These are phyloP conservation scores for Neodon shergylaensis DNA, from an alignment of 2,113 vertebrate genomes.

Conservation along the genomic window DNA sequence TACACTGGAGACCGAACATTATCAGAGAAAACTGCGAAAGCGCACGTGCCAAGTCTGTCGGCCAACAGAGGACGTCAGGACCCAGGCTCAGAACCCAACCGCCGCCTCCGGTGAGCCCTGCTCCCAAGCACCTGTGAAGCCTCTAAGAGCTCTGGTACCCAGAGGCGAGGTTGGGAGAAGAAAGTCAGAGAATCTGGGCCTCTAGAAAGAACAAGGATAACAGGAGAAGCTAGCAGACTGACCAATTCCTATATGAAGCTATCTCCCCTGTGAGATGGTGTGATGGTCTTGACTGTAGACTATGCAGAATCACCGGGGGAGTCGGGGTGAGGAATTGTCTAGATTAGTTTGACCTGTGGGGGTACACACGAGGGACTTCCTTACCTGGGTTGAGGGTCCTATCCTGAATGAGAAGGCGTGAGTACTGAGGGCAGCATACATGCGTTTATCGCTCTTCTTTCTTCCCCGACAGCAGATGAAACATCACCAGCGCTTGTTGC, in stretches of 20 bases:
- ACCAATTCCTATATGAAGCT: background rate
- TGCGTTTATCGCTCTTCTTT: background rate
- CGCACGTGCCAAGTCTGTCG: background rate
- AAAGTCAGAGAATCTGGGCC: background rate
- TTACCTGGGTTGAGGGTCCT: background rate
- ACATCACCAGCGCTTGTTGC: background rate
- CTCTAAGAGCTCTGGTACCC: background rate
- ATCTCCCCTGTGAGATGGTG: background rate
- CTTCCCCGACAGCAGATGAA: background rate
- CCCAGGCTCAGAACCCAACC: background rate
- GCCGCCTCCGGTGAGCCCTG: background rate
- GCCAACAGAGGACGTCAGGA: background rate
- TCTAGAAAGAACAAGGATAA: background rate
- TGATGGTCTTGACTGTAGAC: background rate
- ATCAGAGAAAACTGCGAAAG: background rate
- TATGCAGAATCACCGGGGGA: background rate
- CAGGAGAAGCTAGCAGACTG: background rate
- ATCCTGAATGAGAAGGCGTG: background rate
- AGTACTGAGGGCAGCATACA: background rate
- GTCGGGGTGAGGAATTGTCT: background rate
- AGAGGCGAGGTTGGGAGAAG: background rate
- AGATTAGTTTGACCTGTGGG: background rate
- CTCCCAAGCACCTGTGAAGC: background rate
- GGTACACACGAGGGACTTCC: background rate
- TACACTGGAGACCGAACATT: background rate